phyloP scores from a whole-genome alignment of 1,140 invertebrate genomes.

The Halotydeus destructor region DNA sequence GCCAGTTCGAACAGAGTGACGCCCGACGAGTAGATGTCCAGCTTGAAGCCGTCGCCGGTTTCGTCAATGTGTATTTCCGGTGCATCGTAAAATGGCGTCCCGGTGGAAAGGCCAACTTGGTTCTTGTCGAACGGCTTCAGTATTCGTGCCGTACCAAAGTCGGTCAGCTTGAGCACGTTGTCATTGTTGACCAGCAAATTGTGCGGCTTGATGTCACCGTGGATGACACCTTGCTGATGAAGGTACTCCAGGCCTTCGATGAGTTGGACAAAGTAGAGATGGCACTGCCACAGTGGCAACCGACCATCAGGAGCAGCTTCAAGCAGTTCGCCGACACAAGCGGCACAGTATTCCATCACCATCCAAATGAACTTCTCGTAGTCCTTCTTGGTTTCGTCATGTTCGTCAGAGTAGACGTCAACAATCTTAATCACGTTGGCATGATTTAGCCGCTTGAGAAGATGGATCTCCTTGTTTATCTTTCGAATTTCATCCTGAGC shows the following conservation, averaged over 20 bases:
- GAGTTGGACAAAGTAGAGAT: conserved; percentile 68
- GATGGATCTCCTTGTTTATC: background rate
- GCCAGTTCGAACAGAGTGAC: conserved; percentile 90
- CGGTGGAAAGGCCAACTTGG: conserved; percentile 50
- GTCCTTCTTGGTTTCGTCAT: conserved; percentile 76
- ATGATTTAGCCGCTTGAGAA: background rate
- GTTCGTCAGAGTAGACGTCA: conserved; percentile 6
- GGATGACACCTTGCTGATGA: conserved; percentile 80
- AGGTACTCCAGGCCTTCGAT: conserved; percentile 88
- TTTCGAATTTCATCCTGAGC: background rate
- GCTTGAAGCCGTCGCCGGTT: conserved; percentile 77
- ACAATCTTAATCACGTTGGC: background rate
- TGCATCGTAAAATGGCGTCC: conserved; percentile 93
- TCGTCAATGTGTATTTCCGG: conserved; percentile 92
- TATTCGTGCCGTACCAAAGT: conserved; percentile 83
- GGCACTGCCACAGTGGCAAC: conserved; percentile 84
- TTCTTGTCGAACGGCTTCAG: conserved; percentile 16
- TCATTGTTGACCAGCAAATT: conserved; percentile 81
- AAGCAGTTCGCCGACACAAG: conserved; percentile 60
- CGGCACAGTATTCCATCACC: conserved; percentile 38
- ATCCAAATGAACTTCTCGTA: conserved; percentile 93
- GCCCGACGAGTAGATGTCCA: conserved; percentile 92
- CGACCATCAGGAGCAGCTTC: conserved; percentile 70
- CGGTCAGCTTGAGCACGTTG: conserved; percentile 85
- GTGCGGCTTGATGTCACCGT: conserved; percentile 98